Percentiles rank a stretch among this genome's conserved stretches.
phyloP scores from a whole-genome alignment of 2,113 vertebrate genomes.

The Elephas maximus region DNA sequence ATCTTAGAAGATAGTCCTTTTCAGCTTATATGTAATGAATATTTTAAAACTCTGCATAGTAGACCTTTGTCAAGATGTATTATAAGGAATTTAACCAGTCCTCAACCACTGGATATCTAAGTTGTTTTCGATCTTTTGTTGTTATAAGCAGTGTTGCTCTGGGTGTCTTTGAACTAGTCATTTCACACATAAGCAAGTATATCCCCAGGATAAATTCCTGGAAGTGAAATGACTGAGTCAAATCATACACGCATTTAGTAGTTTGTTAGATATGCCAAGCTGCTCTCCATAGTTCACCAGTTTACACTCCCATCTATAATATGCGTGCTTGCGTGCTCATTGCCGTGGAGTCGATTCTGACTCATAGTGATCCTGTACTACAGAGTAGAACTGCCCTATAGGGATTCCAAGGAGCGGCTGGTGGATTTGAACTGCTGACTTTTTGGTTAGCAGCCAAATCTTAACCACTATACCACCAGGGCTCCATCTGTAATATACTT shows the following conservation, averaged over 20 bases:
- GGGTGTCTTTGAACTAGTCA: background rate
- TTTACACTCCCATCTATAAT: background rate
- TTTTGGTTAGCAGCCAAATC: too few relatives aligned
- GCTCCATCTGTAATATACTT: background rate
- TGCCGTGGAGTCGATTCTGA: too few relatives aligned
- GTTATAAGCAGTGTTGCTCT: background rate
- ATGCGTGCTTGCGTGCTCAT: too few relatives aligned
- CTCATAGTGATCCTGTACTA: too few relatives aligned
- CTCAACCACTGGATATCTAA: background rate
- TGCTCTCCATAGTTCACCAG: background rate
- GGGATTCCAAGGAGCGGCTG: too few relatives aligned
- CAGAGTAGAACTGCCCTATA: too few relatives aligned
- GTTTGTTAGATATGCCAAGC: background rate
- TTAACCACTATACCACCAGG: too few relatives aligned
- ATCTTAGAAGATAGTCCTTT: conserved; percentile 11
- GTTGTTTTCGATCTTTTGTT: background rate
- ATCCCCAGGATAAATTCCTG: background rate
- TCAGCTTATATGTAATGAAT: background rate
- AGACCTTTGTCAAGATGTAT: background rate
- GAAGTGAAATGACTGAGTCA: background rate
- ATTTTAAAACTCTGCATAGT: background rate
- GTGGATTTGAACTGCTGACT: too few relatives aligned
- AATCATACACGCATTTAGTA: background rate
- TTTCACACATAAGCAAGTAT: background rate
- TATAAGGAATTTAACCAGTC: background rate